A percentile compares a stretch with the other conserved stretches of the same genome.
phyloP scores from a whole-genome alignment of 2,888 invertebrate genomes.

The Aphidius colemani region DNA sequence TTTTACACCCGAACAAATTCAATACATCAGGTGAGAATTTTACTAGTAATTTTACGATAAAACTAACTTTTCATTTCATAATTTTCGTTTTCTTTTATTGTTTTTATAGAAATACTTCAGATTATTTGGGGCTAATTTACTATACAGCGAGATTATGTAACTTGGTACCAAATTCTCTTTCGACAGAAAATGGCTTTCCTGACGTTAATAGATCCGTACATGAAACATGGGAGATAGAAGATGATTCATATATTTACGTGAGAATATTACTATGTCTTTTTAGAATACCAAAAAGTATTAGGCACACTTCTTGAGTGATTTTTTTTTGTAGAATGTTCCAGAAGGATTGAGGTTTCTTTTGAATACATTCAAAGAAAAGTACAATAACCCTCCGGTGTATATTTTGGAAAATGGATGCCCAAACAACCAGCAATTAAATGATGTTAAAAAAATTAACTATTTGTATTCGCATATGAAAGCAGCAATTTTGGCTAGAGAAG shows the following conservation, averaged over 20 bases:
- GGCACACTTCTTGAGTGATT: too few species aligned
- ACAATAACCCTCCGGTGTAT: slow-evolving; percentile 53
- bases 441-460: slow-evolving; percentile 43
- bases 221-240: too few species aligned
- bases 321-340: slow-evolving; percentile 58
- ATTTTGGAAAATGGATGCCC: slow-evolving; percentile 58
- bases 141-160: slow-evolving; percentile 42
- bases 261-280: too few species aligned
- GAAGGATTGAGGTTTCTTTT: slow-evolving; percentile 57
- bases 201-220: too few species aligned
- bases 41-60: not conserved
- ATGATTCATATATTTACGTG: slow-evolving; percentile 37
- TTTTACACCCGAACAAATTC: slow-evolving; percentile 39
- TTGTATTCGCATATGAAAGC: slow-evolving; percentile 60
- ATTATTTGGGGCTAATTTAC: slow-evolving; percentile 51
- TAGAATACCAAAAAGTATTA: too few species aligned
- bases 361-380: slow-evolving; percentile 55
- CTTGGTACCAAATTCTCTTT: slow-evolving; percentile 19
- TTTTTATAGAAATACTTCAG: slow-evolving; percentile 42
- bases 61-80: not conserved
- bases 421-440: slow-evolving; percentile 42
- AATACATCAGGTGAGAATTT: slow-evolving; percentile 8
- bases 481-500: slow-evolving; percentile 60
- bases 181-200: slow-evolving; percentile 21
- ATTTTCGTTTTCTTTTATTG: not conserved